Percentiles rank a stretch among this genome's conserved stretches.
These are phyloP conservation scores for Sus cebifrons DNA, from an alignment of 2,797 vertebrate genomes.

Conservation along the genomic window DNA sequence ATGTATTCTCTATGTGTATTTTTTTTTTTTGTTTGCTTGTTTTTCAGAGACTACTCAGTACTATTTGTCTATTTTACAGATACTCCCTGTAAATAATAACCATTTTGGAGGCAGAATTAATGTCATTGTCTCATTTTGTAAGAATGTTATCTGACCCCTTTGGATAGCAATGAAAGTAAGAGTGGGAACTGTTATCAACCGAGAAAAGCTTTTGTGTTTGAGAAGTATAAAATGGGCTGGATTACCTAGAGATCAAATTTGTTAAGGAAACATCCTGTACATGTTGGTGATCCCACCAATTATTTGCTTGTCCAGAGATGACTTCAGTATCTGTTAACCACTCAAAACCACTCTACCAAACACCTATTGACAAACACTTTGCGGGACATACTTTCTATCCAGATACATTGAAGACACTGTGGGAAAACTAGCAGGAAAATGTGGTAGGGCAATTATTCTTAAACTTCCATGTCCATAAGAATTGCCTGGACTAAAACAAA, in stretches of 20 bases:
- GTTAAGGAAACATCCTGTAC: not conserved
- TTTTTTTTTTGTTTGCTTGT: too few relatives aligned
- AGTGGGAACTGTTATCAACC: not conserved
- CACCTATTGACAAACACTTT: not conserved
- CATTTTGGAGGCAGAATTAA: slow-evolving; percentile 20
- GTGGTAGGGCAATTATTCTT: not conserved
- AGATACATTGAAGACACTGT: not conserved
- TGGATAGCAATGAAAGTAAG: not conserved
- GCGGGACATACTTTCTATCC: not conserved
- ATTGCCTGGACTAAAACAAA: not conserved
- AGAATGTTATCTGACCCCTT: not conserved
- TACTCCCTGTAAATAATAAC: slow-evolving; percentile 5
- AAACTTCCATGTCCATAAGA: not conserved
- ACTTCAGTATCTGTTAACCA: not conserved
- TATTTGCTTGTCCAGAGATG: not conserved
- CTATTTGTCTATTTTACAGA: not conserved
- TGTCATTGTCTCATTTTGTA: not conserved
- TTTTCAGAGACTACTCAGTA: not conserved
- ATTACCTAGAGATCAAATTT: not conserved
- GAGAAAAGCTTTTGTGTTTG: not conserved
- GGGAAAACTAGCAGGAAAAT: not conserved
- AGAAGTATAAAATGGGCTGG: not conserved
- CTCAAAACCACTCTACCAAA: not conserved
- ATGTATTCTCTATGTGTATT: not conserved
- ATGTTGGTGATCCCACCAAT: not conserved